Evolutionary conservation across 2,113 vertebrate genomes (phyloP).

Genomic region (Apus apus): DNA sequence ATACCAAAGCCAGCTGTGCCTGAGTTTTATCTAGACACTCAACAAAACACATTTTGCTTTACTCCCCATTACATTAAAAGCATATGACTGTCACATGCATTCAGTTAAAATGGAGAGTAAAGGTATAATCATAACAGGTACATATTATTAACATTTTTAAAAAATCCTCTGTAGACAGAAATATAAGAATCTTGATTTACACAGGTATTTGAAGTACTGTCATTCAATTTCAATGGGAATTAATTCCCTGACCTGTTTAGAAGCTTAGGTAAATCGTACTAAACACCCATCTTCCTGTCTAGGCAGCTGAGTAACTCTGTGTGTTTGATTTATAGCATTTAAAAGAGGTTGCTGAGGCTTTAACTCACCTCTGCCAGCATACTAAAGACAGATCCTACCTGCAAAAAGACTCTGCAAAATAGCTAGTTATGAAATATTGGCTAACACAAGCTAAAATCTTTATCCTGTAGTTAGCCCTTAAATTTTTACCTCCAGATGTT

Average conservation of each 20-base stretch:
- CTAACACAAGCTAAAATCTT: background rate
- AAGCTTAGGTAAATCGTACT: conserved; percentile 39
- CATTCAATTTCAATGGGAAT: background rate
- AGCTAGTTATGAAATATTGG: background rate
- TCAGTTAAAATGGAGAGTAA: background rate
- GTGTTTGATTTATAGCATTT: conserved; percentile 12
- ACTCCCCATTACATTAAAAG: background rate
- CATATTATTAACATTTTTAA: background rate
- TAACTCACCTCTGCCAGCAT: background rate
- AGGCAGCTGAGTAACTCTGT: conserved; percentile 18
- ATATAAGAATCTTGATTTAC: conserved; percentile 7
- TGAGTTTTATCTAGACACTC: background rate
- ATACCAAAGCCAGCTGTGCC: background rate
- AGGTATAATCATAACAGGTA: background rate
- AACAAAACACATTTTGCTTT: background rate
- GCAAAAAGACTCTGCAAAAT: background rate
- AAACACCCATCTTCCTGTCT: background rate
- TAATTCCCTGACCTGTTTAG: conserved; percentile 28
- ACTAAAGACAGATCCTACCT: background rate
- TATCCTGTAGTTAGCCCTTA: background rate
- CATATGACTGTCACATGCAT: background rate
- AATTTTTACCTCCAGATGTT: background rate
- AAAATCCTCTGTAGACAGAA: background rate
- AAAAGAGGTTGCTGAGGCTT: background rate
- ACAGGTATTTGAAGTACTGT: conserved; percentile 12